Evolutionary conservation across 2,888 invertebrate genomes (phyloP), one percentile per base, ranked within the genome.

Genomic region (Eulithis prunata): DNA sequence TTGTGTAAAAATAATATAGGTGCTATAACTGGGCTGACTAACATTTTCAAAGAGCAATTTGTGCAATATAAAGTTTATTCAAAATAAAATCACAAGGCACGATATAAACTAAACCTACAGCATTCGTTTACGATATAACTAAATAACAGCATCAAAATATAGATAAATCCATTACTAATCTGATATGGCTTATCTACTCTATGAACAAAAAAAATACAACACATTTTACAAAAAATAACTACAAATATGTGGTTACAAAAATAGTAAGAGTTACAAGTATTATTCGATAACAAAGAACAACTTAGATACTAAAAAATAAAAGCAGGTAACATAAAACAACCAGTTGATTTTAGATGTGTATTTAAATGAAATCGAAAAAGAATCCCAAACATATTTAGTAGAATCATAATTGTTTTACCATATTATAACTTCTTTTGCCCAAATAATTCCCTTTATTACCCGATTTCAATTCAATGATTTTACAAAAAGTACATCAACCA

Each of bases 61-160:
- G 51, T 69, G 59, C 57, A 64, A 58, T 60, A 69, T 54, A 54
- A 68, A 68, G 66, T 73, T 69, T 73, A 73, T 73, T 73, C 47
- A 61, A 51, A 68, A 73, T 73, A 70, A 65, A 69, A 68, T 66
- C 57, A 66, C 55, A 60, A 64, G 56, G 59, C 66, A 62, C 60
- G 56, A 21, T 53, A 57, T 11, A 53, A 53, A 54, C 54, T 41
- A 54, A 10, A 38, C 32, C 51, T 62, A 66, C 56, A 66, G 41
- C 46, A 21, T 63, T 56, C 41, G 51, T 58, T 62, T 56, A 47
- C 3, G 58, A 64, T 55, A 61, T 43, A 58, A 57, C 28, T 61
- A 57, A 59, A 59, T 67, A 63, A 67, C 53, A 59, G 47, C 49
- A 61, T 38, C 45, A 64, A 52, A 64, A 59, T 49, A 58, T 54